Conservation (phyloP, 2,888 invertebrate species). For the Stomorhina lunata region DNA sequence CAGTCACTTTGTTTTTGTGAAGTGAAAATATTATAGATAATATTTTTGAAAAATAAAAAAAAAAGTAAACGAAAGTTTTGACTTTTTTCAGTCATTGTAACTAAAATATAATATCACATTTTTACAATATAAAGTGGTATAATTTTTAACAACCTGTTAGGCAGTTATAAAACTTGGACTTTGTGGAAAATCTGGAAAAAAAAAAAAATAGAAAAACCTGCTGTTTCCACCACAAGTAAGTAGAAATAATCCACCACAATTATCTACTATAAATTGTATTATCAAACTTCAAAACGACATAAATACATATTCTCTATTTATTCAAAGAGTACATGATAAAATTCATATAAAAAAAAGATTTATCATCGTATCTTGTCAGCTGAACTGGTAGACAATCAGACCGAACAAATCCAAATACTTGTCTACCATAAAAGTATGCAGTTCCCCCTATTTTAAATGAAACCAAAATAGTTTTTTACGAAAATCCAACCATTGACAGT, state of each 20-base stretch:
- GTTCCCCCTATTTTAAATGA: conserved; percentile 1
- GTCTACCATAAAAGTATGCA: background rate
- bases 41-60: conserved; percentile 25
- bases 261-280: too few species aligned
- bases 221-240: conserved; percentile 6
- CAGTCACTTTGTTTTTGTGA: conserved; percentile 16
- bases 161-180: conserved; percentile 36
- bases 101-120: too few species aligned
- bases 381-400: conserved; percentile 53
- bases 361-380: conserved; percentile 23
- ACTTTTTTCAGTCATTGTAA: conserved; percentile 16
- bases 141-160: conserved; percentile 52
- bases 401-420: conserved; percentile 22
- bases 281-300: background rate
- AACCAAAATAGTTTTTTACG: too few species aligned
- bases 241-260: background rate
- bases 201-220: conserved; percentile 33
- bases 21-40: conserved; percentile 51
- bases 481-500: conserved; percentile 8
- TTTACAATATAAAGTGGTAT: conserved; percentile 3
- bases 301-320: background rate
- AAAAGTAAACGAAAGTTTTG: conserved; percentile 49
- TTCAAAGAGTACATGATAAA: background rate
- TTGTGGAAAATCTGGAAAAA: conserved; percentile 53
- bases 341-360: background rate